These are phyloP conservation scores for Platycheirus albimanus DNA, from an alignment of 2,888 invertebrate species.

Conservation along the genomic window DNA sequence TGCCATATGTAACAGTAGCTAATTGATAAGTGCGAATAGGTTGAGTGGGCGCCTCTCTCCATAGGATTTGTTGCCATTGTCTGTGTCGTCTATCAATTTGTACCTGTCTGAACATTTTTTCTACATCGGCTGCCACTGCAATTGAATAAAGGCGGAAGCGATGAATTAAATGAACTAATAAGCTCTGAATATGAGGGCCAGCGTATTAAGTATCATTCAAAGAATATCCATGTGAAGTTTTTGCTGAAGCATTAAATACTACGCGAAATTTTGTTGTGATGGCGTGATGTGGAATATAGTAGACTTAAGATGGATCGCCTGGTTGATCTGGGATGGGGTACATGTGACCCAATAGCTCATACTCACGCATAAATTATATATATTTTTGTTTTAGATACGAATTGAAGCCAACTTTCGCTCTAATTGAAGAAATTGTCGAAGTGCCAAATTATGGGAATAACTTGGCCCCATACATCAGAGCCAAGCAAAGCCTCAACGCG, in stretches of 20 bases:
- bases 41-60: background rate
- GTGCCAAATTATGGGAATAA: constrained; percentile 27
- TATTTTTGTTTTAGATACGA: background rate
- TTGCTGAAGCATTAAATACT: constrained; percentile 50
- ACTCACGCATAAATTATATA: background rate
- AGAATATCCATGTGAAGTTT: constrained; percentile 24
- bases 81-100: background rate
- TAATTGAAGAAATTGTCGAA: constrained; percentile 11
- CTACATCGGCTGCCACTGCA: background rate
- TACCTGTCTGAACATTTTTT: constrained; percentile 3
- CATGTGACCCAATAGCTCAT: constrained; percentile 12
- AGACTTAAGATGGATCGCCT: constrained; percentile 1
- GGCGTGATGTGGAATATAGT: background rate
- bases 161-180: too few species aligned
- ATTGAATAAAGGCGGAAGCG: too few species aligned
- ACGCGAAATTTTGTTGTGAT: constrained; percentile 38
- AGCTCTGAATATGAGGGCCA: constrained; percentile 24
- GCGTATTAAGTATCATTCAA: constrained; percentile 35
- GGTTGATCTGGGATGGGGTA: background rate
- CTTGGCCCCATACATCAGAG: constrained; percentile 18
- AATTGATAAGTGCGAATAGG: too few species aligned
- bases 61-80: constrained; percentile 10
- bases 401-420: background rate
- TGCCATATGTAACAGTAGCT: too few species aligned
- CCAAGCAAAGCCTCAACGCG: constrained; percentile 17